Evolutionary conservation across 2,113 vertebrate genomes (phyloP).

Genomic region (Onychorhynchus coronatus): DNA sequence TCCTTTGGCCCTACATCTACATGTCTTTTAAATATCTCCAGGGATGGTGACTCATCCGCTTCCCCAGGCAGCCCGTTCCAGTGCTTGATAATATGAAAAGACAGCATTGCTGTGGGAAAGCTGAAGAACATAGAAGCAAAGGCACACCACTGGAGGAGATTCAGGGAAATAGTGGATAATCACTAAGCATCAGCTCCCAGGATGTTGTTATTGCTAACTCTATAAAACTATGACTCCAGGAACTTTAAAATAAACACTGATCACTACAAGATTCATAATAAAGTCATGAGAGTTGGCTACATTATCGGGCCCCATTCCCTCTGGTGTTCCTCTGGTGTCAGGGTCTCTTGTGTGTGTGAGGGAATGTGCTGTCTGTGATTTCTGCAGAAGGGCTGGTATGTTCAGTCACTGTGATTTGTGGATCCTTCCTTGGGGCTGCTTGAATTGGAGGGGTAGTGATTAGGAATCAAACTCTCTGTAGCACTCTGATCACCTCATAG

Average conservation of each 20-base stretch:
- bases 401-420: not conserved
- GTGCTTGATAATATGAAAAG: not conserved
- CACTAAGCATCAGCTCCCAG: not conserved
- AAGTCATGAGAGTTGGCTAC: not conserved
- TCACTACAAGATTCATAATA: not conserved
- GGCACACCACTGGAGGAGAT: not conserved
- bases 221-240: not conserved
- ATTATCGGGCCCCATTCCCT: not conserved
- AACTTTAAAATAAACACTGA: constrained; percentile 28
- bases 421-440: not conserved
- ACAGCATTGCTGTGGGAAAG: not conserved
- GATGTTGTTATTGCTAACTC: not conserved
- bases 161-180: not conserved
- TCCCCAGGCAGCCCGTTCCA: not conserved
- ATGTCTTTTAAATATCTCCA: not conserved
- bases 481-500: not conserved
- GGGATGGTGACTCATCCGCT: not conserved
- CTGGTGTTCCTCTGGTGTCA: not conserved
- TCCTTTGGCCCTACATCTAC: not conserved
- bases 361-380: not conserved
- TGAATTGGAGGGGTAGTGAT: not conserved
- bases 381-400: not conserved
- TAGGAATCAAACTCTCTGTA: not conserved
- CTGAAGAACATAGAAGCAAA: not conserved
- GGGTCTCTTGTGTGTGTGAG: not conserved